Evolutionary conservation across 1,140 invertebrate species (phyloP).

Genomic region (Drosophila novamexicana): DNA sequence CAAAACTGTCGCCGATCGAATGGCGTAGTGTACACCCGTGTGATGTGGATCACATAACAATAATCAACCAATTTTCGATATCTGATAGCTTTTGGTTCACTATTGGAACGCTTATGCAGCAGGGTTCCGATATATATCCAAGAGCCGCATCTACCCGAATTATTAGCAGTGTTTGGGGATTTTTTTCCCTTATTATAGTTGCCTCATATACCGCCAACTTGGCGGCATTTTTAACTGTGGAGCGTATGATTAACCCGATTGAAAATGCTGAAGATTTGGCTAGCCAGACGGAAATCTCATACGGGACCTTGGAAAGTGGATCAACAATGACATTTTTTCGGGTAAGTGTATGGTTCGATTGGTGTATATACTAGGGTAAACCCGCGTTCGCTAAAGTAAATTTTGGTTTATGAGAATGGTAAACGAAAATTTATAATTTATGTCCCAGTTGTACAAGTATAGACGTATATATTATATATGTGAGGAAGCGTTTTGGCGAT

Average conservation of each 20-base stretch:
- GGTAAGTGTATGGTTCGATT: conserved; percentile 85
- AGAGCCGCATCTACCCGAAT: conserved; percentile 96
- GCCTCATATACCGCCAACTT: conserved; percentile 98
- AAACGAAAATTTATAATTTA: too few species aligned
- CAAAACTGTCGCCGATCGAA: conserved; percentile 97
- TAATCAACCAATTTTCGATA: conserved; percentile 97
- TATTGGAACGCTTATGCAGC: conserved; percentile 95
- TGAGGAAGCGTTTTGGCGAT: too few species aligned
- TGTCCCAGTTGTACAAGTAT: too few species aligned
- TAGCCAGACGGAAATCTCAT: conserved; percentile 90
- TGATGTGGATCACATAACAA: conserved; percentile 90
- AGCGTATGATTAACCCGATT: conserved; percentile 94
- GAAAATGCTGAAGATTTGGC: conserved; percentile 95
- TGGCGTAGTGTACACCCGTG: conserved; percentile 94
- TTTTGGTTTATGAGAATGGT: too few species aligned
- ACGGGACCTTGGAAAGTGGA: conserved; percentile 91
- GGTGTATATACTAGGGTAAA: too few species aligned
- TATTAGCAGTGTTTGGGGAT: conserved; percentile 98
- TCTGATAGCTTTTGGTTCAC: conserved; percentile 92
- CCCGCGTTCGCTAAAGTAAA: too few species aligned
- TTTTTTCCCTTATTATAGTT: conserved; percentile 97
- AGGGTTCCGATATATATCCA: conserved; percentile 94
- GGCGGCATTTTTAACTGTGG: conserved; percentile 96
- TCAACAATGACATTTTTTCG: conserved; percentile 91
- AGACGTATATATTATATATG: too few species aligned